Conservation (phyloP, 1,140 invertebrate genomes). For the Formica selysi region DNA sequence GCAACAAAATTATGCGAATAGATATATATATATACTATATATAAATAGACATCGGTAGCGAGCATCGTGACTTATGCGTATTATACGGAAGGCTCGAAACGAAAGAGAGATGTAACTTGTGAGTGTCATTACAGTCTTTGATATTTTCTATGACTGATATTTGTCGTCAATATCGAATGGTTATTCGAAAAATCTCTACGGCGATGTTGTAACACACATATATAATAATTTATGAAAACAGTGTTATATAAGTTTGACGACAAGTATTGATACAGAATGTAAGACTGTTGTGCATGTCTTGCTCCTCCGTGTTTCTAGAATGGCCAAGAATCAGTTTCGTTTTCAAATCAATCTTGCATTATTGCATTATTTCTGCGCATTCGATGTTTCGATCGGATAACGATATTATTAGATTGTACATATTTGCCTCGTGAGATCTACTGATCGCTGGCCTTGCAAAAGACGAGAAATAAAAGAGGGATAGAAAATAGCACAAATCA, state of each 20-base stretch:
- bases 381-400: neutral
- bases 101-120: conserved; percentile 24
- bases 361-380: conserved; percentile 11
- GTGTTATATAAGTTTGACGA: conserved; percentile 13
- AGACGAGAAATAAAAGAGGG: neutral
- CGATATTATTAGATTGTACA: neutral
- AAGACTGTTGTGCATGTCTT: conserved; percentile 44
- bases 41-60: conserved; percentile 29
- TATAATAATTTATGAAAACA: neutral
- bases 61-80: conserved; percentile 48
- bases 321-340: conserved; percentile 68
- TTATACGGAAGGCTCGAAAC: conserved; percentile 42
- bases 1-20: conserved; percentile 5
- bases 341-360: neutral
- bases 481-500: neutral
- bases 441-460: conserved; percentile 38
- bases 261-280: conserved; percentile 24
- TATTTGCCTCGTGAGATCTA: neutral
- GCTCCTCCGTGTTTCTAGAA: conserved; percentile 71
- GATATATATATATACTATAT: neutral
- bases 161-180: conserved; percentile 36
- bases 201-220: neutral
- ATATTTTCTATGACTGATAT: conserved; percentile 22
- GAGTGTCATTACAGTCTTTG: conserved; percentile 38
- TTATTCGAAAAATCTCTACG: neutral